Conservation (phyloP, 2,113 vertebrate species). For the Alectura lathami region DNA sequence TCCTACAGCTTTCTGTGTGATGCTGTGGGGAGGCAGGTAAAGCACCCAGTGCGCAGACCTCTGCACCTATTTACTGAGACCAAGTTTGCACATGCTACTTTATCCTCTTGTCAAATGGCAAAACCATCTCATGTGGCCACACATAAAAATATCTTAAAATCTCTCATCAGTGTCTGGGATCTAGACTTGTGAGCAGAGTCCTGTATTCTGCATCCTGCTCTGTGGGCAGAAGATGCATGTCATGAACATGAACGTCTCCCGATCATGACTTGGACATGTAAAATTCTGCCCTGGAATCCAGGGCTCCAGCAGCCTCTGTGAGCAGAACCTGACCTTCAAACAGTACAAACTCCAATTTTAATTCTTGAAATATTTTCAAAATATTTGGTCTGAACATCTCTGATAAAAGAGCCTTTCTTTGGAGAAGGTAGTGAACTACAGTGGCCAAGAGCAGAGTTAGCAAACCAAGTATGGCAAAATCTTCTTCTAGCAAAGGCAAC, state of each 20-base stretch:
- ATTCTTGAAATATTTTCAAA: background rate
- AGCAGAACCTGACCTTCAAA: background rate
- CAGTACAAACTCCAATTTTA: background rate
- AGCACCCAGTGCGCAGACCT: background rate
- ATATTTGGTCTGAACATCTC: background rate
- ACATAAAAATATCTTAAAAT: background rate
- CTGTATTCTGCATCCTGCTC: rapidly evolving
- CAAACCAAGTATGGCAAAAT: background rate
- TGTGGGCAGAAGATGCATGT: background rate
- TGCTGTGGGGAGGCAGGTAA: background rate
- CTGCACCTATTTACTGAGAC: background rate
- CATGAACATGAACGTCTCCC: background rate
- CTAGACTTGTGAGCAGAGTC: background rate
- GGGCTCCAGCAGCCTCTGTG: background rate
- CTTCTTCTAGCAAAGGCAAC: background rate
- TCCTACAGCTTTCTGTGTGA: background rate
- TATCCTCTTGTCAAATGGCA: background rate
- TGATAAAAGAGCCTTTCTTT: background rate
- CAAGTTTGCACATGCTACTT: background rate
- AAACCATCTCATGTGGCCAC: background rate
- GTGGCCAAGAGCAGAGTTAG: background rate
- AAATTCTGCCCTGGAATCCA: background rate
- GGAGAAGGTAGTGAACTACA: background rate
- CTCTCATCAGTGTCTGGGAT: background rate
- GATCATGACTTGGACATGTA: background rate